Conservation (phyloP, 2,888 invertebrate species). For the Ophion obscuratus region DNA sequence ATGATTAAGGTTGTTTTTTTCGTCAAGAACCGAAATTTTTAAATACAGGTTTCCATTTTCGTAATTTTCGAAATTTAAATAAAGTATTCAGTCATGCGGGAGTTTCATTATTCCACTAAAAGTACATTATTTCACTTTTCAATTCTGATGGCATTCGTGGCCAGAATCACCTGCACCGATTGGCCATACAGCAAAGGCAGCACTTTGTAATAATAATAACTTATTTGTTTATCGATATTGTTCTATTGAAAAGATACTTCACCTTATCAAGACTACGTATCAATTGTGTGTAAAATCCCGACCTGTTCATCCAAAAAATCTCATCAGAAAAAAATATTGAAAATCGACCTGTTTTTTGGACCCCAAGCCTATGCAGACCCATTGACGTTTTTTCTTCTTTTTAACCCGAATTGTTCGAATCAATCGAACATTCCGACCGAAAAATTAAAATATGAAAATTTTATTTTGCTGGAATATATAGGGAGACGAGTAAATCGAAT, state of each 20-base stretch:
- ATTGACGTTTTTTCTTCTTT: not conserved
- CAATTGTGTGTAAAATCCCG: not conserved
- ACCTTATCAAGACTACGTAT: not conserved
- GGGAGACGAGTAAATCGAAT: slow-evolving; percentile 62
- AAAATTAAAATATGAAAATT: slow-evolving; percentile 10
- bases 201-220: no score
- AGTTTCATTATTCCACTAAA: no score
- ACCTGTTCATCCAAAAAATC: not conserved
- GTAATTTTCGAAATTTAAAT: no score
- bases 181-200: no score
- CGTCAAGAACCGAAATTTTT: not conserved
- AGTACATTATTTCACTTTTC: no score
- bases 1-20: not conserved
- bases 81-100: no score
- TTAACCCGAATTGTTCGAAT: not conserved
- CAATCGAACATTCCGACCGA: not conserved
- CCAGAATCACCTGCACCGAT: no score
- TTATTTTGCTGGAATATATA: slow-evolving; percentile 11
- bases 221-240: no score
- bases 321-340: not conserved
- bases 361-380: not conserved
- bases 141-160: no score
- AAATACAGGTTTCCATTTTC: not conserved
- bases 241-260: not conserved
- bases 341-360: not conserved